phyloP scores from a whole-genome alignment of 2,888 invertebrate species.

The Caenorhabditis wallacei region DNA sequence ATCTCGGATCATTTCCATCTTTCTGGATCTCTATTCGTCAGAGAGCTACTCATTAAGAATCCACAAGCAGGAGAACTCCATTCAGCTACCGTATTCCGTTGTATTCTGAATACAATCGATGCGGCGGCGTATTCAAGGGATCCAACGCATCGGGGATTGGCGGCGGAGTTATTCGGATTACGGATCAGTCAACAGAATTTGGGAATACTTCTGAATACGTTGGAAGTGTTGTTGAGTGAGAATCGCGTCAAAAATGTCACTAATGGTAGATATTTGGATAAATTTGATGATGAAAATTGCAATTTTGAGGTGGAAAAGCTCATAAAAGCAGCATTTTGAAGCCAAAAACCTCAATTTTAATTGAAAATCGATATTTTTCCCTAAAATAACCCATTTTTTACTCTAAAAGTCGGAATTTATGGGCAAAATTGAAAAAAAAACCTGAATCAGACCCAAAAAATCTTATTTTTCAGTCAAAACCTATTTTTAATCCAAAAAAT shows the following conservation, averaged over 20 bases:
- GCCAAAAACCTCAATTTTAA: no score
- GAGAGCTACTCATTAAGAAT: conserved; percentile 66
- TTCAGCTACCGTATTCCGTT: conserved; percentile 25
- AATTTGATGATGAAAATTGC: not conserved
- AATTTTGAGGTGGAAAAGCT: no score
- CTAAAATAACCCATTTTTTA: no score
- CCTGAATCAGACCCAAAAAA: no score
- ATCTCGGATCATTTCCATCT: conserved; percentile 57
- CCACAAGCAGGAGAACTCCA: conserved; percentile 68
- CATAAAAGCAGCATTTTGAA: no score
- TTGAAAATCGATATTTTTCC: no score
- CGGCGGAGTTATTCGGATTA: conserved; percentile 66
- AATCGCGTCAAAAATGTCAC: conserved; percentile 46
- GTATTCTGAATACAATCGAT: conserved; percentile 58
- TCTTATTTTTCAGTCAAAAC: no score
- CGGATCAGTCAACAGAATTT: conserved; percentile 51
- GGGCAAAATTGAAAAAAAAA: no score
- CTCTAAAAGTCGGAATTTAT: no score
- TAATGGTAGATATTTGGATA: conserved; percentile 9
- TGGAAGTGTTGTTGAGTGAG: conserved; percentile 42
- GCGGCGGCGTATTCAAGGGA: conserved; percentile 46
- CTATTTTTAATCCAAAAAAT: no score
- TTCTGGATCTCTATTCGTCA: conserved; percentile 53
- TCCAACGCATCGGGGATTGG: conserved; percentile 26
- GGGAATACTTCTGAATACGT: conserved; percentile 40